Conservation (phyloP, 2,113 vertebrate genomes). For the Heloderma charlesbogerti region DNA sequence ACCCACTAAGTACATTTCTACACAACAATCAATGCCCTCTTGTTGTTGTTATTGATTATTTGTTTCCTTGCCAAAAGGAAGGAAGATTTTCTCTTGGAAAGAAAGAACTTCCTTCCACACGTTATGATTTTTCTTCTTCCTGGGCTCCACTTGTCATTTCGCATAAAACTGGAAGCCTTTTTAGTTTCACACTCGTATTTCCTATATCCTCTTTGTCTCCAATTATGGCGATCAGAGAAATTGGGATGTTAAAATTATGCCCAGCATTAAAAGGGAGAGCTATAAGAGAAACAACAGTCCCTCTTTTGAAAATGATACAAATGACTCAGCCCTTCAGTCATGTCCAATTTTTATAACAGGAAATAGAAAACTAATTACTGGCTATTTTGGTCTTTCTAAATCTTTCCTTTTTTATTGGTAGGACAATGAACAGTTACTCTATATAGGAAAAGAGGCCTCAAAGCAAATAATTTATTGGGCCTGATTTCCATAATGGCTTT, state of each 20-base stretch:
- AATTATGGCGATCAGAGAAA: constrained; percentile 57
- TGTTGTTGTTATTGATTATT: constrained; percentile 68
- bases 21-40: constrained; percentile 57
- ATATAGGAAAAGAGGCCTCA: constrained; percentile 73
- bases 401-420: constrained; percentile 64
- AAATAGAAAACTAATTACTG: constrained; percentile 83
- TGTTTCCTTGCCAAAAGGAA: constrained; percentile 44
- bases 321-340: constrained; percentile 69
- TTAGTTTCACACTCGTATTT: constrained; percentile 49
- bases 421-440: constrained; percentile 79
- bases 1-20: constrained; percentile 15
- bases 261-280: constrained; percentile 56
- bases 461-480: constrained; percentile 81
- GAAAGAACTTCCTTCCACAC: constrained; percentile 24
- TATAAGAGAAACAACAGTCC: constrained; percentile 62
- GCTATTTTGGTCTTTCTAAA: constrained; percentile 78
- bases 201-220: constrained; percentile 56
- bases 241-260: constrained; percentile 75
- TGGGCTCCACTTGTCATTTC: constrained; percentile 43
- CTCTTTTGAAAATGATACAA: constrained; percentile 61
- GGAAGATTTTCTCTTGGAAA: constrained; percentile 30
- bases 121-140: constrained; percentile 27
- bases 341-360: constrained; percentile 80
- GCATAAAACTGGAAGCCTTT: constrained; percentile 46
- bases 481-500: constrained; percentile 73